Base-by-base conservation (phyloP, 2,888 invertebrate genomes). In the Tuberolachnus salignus region DNA sequence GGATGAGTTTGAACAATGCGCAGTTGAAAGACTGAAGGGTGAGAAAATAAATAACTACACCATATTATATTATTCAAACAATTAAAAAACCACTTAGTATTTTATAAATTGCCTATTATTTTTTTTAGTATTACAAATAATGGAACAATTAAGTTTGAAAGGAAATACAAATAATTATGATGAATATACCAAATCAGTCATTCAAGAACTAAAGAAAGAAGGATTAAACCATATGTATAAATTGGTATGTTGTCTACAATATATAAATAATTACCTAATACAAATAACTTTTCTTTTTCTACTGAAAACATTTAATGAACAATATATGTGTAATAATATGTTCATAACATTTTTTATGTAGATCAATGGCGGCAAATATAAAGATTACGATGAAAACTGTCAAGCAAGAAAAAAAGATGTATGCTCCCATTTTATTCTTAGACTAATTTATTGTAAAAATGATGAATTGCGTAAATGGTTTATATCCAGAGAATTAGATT, bases 401-500 rank as follows among this genome's bases (percentile, higher is more conserved):
- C 89, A 91, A 84, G 89, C 90, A 1, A 88, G 94, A 78, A 88
- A 89, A 49, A 89, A 90, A 81, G 98, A 99, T 86, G 92, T 94
- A 84, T 89, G 97, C 71, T 95, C 98, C 0, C 98, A 99, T 86
- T 98, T 93, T 85, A 94, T 98, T 83, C 87, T 98, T 3, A 89
- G 97, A 80, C 86, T 99, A 80, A 95, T 95, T 0, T 98, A 95
- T 86, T 97, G 96, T 84, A 89, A 93, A 83, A 91, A 92, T 26
- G 93, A 94, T 82, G 96, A 97, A 80, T 87, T 95, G 53, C 88
- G 93, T 49, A 89, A 88, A 81, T 98, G 98, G 98, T 96, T 97
- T 84, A 87, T 97, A 16, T 87, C 90, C 23, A 90, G 94, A 82
- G 99, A 99, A 87, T 86, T 93, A 81, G 98, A 98, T 84, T 87